Percentiles rank a stretch among this genome's conserved stretches.
These are phyloP conservation scores for Drosophila sp. DNA, from an alignment of 1,140 invertebrate species.

Conservation along the genomic window DNA sequence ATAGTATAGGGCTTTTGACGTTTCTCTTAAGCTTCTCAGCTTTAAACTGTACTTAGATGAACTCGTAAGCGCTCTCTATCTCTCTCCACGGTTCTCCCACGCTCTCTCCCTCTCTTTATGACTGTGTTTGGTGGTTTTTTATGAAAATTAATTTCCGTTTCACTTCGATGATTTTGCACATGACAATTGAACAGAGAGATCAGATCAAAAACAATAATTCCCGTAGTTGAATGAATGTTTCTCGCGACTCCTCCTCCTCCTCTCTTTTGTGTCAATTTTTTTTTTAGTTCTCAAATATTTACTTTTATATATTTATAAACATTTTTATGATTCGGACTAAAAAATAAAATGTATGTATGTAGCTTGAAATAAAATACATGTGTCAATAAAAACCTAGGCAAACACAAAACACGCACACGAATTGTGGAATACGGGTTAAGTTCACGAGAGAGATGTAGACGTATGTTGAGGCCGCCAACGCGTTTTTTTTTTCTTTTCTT, in stretches of 20 bases:
- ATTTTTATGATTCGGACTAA: background rate
- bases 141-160: slow-evolving; percentile 44
- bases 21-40: background rate
- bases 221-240: slow-evolving; percentile 22
- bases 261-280: background rate
- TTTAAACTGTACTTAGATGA: slow-evolving; percentile 12
- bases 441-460: background rate
- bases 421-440: slow-evolving; percentile 10
- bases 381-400: background rate
- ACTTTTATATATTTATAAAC: slow-evolving; percentile 12
- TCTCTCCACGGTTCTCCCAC: background rate
- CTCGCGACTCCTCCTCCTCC: slow-evolving; percentile 12
- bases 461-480: background rate
- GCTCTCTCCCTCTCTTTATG: slow-evolving; percentile 20
- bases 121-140: slow-evolving; percentile 29
- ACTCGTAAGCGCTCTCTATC: slow-evolving; percentile 1
- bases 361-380: slow-evolving; percentile 1
- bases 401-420: slow-evolving; percentile 9
- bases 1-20: background rate
- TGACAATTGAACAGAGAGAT: slow-evolving; percentile 73
- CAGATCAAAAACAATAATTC: slow-evolving; percentile 22
- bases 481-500: background rate
- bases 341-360: background rate
- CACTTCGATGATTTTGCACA: slow-evolving; percentile 58
- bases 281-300: background rate